Evolutionary conservation across 2,888 invertebrate genomes (phyloP).

Genomic region (Pilophorus perplexus): DNA sequence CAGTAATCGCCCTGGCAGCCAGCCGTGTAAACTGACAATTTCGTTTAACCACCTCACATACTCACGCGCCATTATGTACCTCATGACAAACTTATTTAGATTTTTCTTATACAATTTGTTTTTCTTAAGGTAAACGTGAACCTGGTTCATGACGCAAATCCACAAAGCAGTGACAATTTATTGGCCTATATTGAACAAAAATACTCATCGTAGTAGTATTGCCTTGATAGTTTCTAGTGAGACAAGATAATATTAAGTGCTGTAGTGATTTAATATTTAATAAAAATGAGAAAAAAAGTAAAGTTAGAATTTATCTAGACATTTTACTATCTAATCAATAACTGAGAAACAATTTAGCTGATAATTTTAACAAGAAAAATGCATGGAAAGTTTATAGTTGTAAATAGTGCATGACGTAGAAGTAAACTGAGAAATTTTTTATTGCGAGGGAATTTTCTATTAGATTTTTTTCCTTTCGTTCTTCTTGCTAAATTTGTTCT

Average conservation of each 20-base stretch:
- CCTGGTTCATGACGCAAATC: neutral
- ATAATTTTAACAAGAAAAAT: neutral
- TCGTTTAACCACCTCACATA: neutral
- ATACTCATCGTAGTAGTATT: constrained; percentile 31
- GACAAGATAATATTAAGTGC: constrained; percentile 11
- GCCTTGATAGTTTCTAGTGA: constrained; percentile 32
- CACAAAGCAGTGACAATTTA: constrained; percentile 21
- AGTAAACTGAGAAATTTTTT: neutral
- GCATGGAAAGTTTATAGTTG: constrained; percentile 12
- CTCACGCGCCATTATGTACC: neutral
- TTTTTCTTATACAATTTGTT: neutral
- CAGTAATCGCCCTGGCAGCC: too few relatives aligned
- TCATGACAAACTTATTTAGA: neutral
- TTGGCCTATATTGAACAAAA: constrained; percentile 29
- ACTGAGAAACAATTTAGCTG: neutral
- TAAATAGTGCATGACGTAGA: constrained; percentile 8
- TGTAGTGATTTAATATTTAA: constrained; percentile 16
- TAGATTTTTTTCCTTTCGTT: neutral
- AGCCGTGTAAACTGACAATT: too few relatives aligned
- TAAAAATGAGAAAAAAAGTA: neutral
- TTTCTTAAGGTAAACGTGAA: neutral
- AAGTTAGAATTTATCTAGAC: neutral
- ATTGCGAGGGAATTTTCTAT: neutral
- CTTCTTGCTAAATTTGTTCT: neutral
- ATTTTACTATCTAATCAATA: neutral